phyloP scores from a whole-genome alignment of 2,113 vertebrate species.

The Amazona guildingii region DNA sequence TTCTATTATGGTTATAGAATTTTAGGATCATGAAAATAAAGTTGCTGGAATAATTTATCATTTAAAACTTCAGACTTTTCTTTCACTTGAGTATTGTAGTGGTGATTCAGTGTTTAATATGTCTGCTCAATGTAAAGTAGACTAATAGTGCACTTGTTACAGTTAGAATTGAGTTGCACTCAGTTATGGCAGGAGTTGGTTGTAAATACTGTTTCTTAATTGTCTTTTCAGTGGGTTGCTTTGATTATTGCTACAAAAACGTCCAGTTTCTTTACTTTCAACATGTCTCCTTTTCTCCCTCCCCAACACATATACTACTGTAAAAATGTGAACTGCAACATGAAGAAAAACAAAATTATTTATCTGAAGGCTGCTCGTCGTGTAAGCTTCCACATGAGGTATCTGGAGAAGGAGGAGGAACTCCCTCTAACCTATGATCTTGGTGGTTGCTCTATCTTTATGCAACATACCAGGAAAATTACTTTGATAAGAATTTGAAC shows the following conservation, averaged over 20 bases:
- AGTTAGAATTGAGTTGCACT: not conserved
- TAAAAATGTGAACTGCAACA: not conserved
- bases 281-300: not conserved
- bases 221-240: not conserved
- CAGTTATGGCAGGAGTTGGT: not conserved
- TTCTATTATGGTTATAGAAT: not conserved
- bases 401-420: not conserved
- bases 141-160: not conserved
- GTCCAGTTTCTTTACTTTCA: not conserved
- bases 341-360: not conserved
- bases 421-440: not conserved
- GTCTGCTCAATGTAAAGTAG: not conserved
- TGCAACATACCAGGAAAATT: conserved; percentile 1
- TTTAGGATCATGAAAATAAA: not conserved
- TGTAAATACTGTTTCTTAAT: not conserved
- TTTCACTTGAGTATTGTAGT: not conserved
- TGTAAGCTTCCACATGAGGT: not conserved
- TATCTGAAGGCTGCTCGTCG: not conserved
- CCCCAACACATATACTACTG: not conserved
- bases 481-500: conserved; percentile 26
- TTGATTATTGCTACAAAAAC: not conserved
- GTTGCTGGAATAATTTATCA: not conserved
- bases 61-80: not conserved
- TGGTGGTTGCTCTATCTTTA: conserved; percentile 28
- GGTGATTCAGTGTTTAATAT: not conserved